A percentile compares a stretch with the other conserved stretches of the same genome.
Evolutionary conservation across 2,113 vertebrate genomes (phyloP).

Genomic region (Phasianus colchicus): DNA sequence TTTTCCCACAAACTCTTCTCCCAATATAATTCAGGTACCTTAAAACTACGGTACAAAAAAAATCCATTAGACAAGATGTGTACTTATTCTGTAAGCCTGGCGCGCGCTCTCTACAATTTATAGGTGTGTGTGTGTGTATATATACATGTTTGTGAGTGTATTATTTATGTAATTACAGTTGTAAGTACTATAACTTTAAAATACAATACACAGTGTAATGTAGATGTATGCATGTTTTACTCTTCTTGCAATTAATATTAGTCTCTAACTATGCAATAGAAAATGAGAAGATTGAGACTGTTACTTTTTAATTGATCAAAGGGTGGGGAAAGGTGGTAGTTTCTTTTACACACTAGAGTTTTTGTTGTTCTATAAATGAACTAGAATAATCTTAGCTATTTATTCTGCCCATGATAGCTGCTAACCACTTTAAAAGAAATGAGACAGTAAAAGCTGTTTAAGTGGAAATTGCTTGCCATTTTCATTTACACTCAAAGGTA

Average conservation of each 20-base stretch:
- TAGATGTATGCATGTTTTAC: neutral
- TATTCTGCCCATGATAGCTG: neutral
- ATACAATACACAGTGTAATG: neutral
- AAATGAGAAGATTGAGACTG: neutral
- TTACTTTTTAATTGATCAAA: constrained; percentile 7
- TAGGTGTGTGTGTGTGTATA: neutral
- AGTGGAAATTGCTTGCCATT: constrained; percentile 6
- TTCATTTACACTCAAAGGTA: neutral
- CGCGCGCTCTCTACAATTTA: neutral
- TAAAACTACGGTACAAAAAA: neutral
- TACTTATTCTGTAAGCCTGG: neutral
- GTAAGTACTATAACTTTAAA: neutral
- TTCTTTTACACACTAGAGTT: constrained; percentile 7
- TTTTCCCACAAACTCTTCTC: neutral
- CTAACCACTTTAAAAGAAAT: neutral
- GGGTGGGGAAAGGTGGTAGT: neutral
- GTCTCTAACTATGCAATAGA: neutral
- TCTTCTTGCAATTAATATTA: neutral
- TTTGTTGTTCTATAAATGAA: neutral
- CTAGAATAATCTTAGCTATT: neutral
- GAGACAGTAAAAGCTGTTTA: neutral
- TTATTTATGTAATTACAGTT: neutral
- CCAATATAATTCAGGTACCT: neutral
- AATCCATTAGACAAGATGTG: neutral
- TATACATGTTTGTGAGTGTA: neutral